Percentiles rank a stretch among this genome's conserved stretches.
Evolutionary conservation across 23 tunicate species (phyloP).

Genomic region (Phallusia fumigata): DNA sequence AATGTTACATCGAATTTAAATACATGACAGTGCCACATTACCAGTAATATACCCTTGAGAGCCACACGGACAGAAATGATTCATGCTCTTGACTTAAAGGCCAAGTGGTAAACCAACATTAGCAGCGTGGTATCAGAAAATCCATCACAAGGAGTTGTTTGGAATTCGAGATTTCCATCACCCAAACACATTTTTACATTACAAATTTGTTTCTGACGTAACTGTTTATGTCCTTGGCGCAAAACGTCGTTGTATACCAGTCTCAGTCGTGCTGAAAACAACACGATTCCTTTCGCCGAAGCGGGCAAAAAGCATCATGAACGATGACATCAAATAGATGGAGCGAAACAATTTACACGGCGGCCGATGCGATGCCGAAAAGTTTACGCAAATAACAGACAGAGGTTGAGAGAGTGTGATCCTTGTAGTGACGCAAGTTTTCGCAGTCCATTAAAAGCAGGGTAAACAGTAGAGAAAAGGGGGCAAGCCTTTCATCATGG

Average conservation of each 20-base stretch:
- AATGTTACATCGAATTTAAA: no score
- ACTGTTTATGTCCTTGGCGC: neutral
- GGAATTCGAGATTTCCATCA: no score
- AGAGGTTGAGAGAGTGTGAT: constrained; percentile 6
- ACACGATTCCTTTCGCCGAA: neutral
- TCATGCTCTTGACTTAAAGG: no score
- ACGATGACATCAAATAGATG: constrained; percentile 4
- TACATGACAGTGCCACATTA: no score
- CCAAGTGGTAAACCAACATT: no score
- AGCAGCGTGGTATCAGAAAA: no score
- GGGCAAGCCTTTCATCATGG: neutral
- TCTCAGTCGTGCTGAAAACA: neutral
- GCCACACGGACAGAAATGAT: no score
- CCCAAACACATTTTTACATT: neutral
- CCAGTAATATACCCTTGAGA: no score
- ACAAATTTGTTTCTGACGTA: neutral
- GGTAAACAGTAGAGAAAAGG: constrained; percentile 1
- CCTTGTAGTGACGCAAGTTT: constrained; percentile 5
- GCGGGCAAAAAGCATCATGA: neutral
- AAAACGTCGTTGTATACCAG: neutral
- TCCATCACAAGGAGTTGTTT: no score
- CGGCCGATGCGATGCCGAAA: neutral
- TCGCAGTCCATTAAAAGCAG: constrained; percentile 15
- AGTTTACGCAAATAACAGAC: constrained; percentile 9
- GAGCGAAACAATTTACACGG: neutral